Evolutionary conservation across 1,140 invertebrate genomes (phyloP).

Genomic region (Drosophila equinoxialis): DNA sequence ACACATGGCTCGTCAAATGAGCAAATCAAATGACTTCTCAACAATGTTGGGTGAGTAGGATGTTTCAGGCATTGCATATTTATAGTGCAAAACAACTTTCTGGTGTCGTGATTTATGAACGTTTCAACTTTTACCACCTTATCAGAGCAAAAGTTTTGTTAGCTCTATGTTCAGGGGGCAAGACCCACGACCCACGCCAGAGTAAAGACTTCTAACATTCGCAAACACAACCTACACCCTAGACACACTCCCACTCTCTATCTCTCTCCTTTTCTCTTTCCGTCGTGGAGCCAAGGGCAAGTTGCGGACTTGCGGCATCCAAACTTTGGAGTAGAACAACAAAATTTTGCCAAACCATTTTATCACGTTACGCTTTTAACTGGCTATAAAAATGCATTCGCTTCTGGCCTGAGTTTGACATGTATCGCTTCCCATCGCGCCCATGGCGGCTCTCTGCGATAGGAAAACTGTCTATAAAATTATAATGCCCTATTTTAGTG

Average conservation of each 20-base stretch:
- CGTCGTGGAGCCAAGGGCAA: slow-evolving; percentile 56
- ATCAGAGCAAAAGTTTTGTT: slow-evolving; percentile 76
- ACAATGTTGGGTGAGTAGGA: slow-evolving; percentile 40
- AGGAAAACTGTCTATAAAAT: slow-evolving; percentile 50
- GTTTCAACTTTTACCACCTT: slow-evolving; percentile 77
- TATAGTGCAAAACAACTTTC: slow-evolving; percentile 72
- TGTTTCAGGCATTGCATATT: slow-evolving; percentile 58
- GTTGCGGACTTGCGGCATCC: slow-evolving; percentile 66
- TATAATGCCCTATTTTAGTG: slow-evolving; percentile 62
- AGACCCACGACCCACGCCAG: slow-evolving; percentile 38
- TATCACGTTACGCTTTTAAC: slow-evolving; percentile 80
- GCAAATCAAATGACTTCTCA: slow-evolving; percentile 57
- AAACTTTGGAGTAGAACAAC: slow-evolving; percentile 70
- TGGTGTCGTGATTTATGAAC: slow-evolving; percentile 81
- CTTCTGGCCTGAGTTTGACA: slow-evolving; percentile 53
- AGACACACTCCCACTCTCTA: background rate
- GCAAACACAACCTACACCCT: slow-evolving; percentile 24
- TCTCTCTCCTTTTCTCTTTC: background rate
- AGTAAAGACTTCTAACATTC: slow-evolving; percentile 65
- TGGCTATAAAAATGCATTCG: slow-evolving; percentile 75
- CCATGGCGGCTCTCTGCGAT: background rate
- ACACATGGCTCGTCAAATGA: slow-evolving; percentile 22
- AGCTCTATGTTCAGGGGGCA: slow-evolving; percentile 28
- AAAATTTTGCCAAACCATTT: slow-evolving; percentile 65
- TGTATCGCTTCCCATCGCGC: slow-evolving; percentile 44